Percentiles rank a stretch among this genome's conserved stretches.
Evolutionary conservation across 2,797 vertebrate genomes (phyloP).

Genomic region (Xenops minutus): DNA sequence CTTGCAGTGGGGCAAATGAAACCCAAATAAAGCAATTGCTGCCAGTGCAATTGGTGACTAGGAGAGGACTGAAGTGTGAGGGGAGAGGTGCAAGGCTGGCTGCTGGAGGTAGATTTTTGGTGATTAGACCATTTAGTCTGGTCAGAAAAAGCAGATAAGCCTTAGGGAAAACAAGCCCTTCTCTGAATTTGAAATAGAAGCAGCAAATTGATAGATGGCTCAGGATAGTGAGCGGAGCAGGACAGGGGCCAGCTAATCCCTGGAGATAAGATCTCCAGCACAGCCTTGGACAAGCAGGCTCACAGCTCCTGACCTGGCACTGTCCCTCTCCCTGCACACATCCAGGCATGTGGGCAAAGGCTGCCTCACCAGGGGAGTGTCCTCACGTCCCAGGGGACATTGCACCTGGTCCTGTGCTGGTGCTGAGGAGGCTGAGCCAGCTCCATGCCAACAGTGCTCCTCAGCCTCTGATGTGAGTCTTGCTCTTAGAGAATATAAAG

Average conservation of each 20-base stretch:
- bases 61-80: not conserved
- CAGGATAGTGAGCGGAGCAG: not conserved
- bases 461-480: not conserved
- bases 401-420: not conserved
- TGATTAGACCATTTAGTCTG: not conserved
- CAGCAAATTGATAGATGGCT: constrained; percentile 30
- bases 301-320: not conserved
- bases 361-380: not conserved
- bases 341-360: not conserved
- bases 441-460: not conserved
- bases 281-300: not conserved
- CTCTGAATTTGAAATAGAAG: constrained; percentile 51
- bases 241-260: constrained; percentile 3
- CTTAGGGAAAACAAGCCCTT: constrained; percentile 23
- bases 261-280: constrained; percentile 32
- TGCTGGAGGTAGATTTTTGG: not conserved
- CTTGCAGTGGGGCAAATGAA: not conserved
- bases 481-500: not conserved
- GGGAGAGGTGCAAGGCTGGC: not conserved
- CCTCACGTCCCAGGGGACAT: not conserved
- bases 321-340: not conserved
- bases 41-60: not conserved
- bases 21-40: not conserved
- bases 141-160: constrained; percentile 23
- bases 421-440: not conserved